These are phyloP conservation scores for Colletes collaris DNA, from an alignment of 2,888 invertebrate species.

Conservation along the genomic window DNA sequence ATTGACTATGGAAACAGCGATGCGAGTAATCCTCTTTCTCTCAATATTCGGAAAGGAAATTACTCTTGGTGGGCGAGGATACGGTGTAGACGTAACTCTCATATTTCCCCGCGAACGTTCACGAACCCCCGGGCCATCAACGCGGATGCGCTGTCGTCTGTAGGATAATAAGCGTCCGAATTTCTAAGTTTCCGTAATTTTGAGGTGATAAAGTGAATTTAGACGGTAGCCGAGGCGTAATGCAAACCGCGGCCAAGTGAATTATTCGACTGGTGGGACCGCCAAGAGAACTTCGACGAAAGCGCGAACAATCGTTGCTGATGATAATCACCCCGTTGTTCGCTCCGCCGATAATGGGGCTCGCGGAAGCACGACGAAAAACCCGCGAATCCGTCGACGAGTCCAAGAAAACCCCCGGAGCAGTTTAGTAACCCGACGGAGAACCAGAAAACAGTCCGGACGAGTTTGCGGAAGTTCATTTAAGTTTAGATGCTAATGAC, in stretches of 20 bases:
- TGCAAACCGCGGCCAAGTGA: conserved; percentile 48
- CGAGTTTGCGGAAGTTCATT: conserved; percentile 44
- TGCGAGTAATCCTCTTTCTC: not conserved
- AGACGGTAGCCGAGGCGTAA: conserved; percentile 49
- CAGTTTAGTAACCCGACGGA: conserved; percentile 22
- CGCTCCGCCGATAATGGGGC: conserved; percentile 45
- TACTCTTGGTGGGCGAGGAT: not conserved
- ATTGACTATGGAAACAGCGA: not conserved
- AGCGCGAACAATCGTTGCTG: conserved; percentile 75
- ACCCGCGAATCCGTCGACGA: conserved; percentile 31
- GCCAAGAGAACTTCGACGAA: conserved; percentile 44
- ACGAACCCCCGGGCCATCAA: conserved; percentile 18
- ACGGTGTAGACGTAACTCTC: not conserved
- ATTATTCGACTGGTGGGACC: conserved; percentile 64
- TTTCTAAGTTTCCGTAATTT: conserved; percentile 62
- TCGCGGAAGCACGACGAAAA: conserved; percentile 44
- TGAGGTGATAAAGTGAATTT: conserved; percentile 59
- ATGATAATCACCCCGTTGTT: conserved; percentile 74
- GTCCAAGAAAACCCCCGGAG: conserved; percentile 40
- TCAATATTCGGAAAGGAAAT: not conserved
- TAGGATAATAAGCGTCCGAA: conserved; percentile 57
- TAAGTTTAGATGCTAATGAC: conserved; percentile 51
- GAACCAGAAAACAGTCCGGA: conserved; percentile 44
- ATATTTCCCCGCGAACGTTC: not conserved
- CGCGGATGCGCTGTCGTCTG: not conserved